phyloP scores from a whole-genome alignment of 2,113 vertebrate species.

The Rhinolophus ferrumequinum region DNA sequence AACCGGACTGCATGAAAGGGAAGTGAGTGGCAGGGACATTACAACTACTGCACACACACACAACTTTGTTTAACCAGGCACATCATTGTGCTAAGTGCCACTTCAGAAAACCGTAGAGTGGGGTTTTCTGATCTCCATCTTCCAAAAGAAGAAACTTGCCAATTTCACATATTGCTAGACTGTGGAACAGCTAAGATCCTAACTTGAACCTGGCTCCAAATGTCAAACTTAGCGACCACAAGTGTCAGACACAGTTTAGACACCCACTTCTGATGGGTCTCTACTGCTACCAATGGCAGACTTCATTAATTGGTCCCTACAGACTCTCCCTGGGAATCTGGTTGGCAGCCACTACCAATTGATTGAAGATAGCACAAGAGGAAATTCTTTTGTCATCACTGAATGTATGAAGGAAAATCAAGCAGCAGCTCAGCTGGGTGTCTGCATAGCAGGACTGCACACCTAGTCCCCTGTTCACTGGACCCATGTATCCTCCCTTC shows the following conservation, averaged over 20 bases:
- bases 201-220: not conserved
- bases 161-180: not conserved
- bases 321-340: not conserved
- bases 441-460: not conserved
- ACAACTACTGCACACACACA: not conserved
- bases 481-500: conserved; percentile 4
- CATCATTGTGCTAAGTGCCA: not conserved
- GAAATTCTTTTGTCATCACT: not conserved
- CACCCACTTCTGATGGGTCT: not conserved
- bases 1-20: not conserved
- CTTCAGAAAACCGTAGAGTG: not conserved
- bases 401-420: not conserved
- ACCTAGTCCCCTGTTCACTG: not conserved
- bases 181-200: not conserved
- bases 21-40: not conserved
- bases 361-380: not conserved
- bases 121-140: not conserved
- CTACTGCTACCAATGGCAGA: not conserved
- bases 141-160: not conserved
- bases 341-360: not conserved
- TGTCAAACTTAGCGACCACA: not conserved
- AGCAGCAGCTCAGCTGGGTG: not conserved
- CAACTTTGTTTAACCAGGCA: not conserved
- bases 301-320: not conserved
- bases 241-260: not conserved